phyloP scores from a whole-genome alignment of 2,797 vertebrate species.

The Spinibarbus caldwelli region DNA sequence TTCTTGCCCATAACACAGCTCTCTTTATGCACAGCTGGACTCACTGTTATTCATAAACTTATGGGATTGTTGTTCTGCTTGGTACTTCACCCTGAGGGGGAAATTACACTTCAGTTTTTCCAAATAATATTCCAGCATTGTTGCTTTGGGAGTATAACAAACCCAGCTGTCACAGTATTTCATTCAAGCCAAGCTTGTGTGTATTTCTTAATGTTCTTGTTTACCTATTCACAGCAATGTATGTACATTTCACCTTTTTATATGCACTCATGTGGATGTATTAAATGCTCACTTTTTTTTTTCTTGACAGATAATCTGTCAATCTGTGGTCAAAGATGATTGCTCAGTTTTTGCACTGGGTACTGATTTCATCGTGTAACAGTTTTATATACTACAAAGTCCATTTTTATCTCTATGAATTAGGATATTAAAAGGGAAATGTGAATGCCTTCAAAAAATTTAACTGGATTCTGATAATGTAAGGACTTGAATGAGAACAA shows the following conservation, averaged over 20 bases:
- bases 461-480: constrained; percentile 22
- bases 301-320: constrained; percentile 9
- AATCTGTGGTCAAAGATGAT: constrained; percentile 7
- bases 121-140: constrained; percentile 17
- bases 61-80: constrained; percentile 9
- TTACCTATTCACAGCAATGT: background rate
- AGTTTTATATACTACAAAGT: constrained; percentile 13
- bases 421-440: constrained; percentile 34
- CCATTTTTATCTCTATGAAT: constrained; percentile 17
- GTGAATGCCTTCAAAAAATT: background rate
- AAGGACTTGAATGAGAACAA: constrained; percentile 25
- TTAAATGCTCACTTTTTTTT: constrained; percentile 11
- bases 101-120: constrained; percentile 17
- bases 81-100: constrained; percentile 26
- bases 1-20: background rate
- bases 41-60: constrained; percentile 19
- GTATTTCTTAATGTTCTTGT: constrained; percentile 9
- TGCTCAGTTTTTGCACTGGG: constrained; percentile 26
- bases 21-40: constrained; percentile 5
- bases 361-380: constrained; percentile 21
- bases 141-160: constrained; percentile 13
- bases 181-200: constrained; percentile 25
- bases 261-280: constrained; percentile 22
- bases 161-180: constrained; percentile 41
- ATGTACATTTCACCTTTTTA: constrained; percentile 34